These are phyloP conservation scores for Rhinatrema bivittatum DNA, from an alignment of 2,797 vertebrate species.

Conservation along the genomic window DNA sequence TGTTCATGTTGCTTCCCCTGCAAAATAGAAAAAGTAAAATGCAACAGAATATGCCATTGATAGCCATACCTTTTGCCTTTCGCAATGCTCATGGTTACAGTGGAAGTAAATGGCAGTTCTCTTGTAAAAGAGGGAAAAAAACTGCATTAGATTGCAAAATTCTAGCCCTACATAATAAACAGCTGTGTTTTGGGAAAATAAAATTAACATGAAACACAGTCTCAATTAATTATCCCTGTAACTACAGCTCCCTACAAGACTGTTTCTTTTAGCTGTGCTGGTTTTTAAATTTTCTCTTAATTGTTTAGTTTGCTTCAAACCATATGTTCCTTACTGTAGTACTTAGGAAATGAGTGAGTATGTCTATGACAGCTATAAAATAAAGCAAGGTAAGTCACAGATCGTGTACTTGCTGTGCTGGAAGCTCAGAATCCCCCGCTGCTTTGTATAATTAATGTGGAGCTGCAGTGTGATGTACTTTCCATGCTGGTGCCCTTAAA, in stretches of 20 bases:
- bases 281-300: neutral
- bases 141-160: too few species aligned
- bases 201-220: neutral
- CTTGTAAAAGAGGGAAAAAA: too few species aligned
- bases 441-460: constrained; percentile 31
- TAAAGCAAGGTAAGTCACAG: constrained; percentile 12
- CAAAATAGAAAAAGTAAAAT: too few species aligned
- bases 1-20: too few species aligned
- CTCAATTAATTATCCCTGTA: neutral
- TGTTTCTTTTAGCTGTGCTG: neutral
- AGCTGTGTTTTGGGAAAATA: too few species aligned
- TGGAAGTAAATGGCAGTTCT: too few species aligned
- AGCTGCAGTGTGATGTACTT: constrained; percentile 19
- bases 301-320: neutral
- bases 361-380: constrained; percentile 13
- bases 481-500: constrained; percentile 33
- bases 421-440: constrained; percentile 8
- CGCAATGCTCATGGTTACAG: too few species aligned
- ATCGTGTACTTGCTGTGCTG: constrained; percentile 1
- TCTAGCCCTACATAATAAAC: too few species aligned
- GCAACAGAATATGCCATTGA: too few species aligned
- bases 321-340: neutral
- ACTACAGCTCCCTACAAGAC: constrained; percentile 1
- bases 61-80: too few species aligned
- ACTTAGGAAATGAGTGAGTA: constrained; percentile 1